Conservation (phyloP, 2,113 vertebrate species). For the Gymnarchus niloticus region DNA sequence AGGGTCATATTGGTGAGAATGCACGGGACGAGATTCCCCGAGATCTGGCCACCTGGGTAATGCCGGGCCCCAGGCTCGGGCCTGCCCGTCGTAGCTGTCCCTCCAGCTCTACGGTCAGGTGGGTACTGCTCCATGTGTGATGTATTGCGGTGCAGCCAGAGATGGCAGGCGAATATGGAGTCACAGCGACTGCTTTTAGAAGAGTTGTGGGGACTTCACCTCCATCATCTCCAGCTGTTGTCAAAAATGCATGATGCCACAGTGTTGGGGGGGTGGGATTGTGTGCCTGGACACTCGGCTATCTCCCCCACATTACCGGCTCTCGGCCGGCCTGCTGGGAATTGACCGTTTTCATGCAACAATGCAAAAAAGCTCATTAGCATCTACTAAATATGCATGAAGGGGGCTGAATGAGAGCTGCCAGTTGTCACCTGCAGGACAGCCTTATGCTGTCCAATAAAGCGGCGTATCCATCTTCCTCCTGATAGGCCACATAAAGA, state of each 20-base stretch:
- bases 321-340: conserved; percentile 76
- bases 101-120: not conserved
- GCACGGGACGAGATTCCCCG: conserved; percentile 53
- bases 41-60: conserved; percentile 56
- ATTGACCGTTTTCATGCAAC: conserved; percentile 91
- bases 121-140: conserved; percentile 44
- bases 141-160: conserved; percentile 46
- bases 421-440: conserved; percentile 84
- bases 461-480: conserved; percentile 84
- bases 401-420: conserved; percentile 83
- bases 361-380: conserved; percentile 98
- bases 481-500: conserved; percentile 78
- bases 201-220: conserved; percentile 37
- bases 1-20: conserved; percentile 34
- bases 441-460: conserved; percentile 96
- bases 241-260: conserved; percentile 34
- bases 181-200: conserved; percentile 52
- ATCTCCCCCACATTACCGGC: conserved; percentile 66
- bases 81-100: not conserved
- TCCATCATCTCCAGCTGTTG: conserved; percentile 42
- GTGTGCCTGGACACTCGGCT: conserved; percentile 58
- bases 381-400: conserved; percentile 99
- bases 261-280: not conserved
- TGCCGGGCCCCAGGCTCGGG: conserved; percentile 35
- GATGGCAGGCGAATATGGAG: conserved; percentile 57